Percentiles rank a stretch among this genome's conserved stretches.
These are phyloP conservation scores for Polypedilum pembai DNA, from an alignment of 1,140 invertebrate genomes.

Conservation along the genomic window DNA sequence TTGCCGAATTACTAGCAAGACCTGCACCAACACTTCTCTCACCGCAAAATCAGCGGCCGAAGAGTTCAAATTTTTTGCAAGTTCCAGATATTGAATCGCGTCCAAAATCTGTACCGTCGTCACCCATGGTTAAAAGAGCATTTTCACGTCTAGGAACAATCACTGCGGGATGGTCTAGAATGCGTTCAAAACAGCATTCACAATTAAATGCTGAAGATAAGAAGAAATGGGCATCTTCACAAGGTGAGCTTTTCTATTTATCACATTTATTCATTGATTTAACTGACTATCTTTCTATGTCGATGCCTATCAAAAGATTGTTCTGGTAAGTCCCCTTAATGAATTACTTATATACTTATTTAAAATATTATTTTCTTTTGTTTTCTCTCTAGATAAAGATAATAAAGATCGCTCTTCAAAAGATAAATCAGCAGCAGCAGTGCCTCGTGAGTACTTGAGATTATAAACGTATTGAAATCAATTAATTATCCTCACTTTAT, in stretches of 20 bases:
- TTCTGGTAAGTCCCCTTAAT: conserved; percentile 58
- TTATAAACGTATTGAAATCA: neutral
- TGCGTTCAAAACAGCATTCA: conserved; percentile 64
- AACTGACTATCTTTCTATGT: too few relatives aligned
- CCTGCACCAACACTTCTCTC: conserved; percentile 76
- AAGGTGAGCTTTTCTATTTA: conserved; percentile 45
- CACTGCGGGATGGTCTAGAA: conserved; percentile 81
- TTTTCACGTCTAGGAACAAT: conserved; percentile 81
- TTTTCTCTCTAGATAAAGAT: conserved; percentile 56
- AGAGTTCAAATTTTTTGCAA: conserved; percentile 86
- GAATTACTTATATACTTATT: neutral
- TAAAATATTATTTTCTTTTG: conserved; percentile 25
- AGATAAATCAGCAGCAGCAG: conserved; percentile 60
- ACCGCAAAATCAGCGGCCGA: conserved; percentile 67
- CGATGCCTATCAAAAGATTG: conserved; percentile 50
- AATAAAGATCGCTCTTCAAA: conserved; percentile 70
- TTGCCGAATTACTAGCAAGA: conserved; percentile 75
- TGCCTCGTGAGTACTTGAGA: conserved; percentile 57
- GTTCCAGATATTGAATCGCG: conserved; percentile 61
- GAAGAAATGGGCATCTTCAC: conserved; percentile 85
- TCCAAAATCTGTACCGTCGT: conserved; percentile 87
- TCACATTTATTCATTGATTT: too few relatives aligned
- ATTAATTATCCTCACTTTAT: neutral
- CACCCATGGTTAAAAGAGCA: conserved; percentile 88
- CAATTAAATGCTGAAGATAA: conserved; percentile 73